phyloP scores from a whole-genome alignment of 2,797 vertebrate genomes.

The Cirrhinus mrigala region DNA sequence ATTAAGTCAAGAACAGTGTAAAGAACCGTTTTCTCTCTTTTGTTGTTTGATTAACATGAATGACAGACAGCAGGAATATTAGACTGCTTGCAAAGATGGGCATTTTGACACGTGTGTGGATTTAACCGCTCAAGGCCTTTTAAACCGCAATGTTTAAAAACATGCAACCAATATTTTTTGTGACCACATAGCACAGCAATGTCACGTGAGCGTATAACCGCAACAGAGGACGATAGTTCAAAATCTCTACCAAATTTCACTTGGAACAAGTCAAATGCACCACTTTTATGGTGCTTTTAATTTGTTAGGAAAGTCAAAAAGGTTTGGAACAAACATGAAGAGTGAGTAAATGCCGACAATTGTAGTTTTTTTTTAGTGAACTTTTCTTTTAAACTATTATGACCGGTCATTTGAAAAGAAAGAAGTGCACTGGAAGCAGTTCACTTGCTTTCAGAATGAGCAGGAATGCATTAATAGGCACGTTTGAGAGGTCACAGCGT shows the following conservation, averaged over 20 bases:
- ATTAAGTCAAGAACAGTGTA: too few relatives aligned
- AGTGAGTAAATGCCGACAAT: background rate
- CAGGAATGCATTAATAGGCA: slow-evolving; percentile 28
- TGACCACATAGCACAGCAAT: too few relatives aligned
- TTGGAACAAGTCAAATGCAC: slow-evolving; percentile 10
- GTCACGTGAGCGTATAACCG: too few relatives aligned
- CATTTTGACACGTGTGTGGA: too few relatives aligned
- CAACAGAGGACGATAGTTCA: too few relatives aligned
- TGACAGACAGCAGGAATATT: too few relatives aligned
- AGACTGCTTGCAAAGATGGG: too few relatives aligned
- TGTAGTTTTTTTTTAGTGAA: background rate
- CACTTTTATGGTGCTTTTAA: background rate
- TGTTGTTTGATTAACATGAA: too few relatives aligned
- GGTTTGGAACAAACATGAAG: background rate
- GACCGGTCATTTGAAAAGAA: background rate
- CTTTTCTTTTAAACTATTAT: background rate
- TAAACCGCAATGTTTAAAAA: too few relatives aligned
- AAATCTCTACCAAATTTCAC: background rate
- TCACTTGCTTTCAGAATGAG: background rate
- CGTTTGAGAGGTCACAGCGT: background rate
- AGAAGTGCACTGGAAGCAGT: background rate
- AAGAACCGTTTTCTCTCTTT: too few relatives aligned
- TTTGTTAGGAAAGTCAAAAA: background rate
- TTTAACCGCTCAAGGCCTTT: too few relatives aligned
- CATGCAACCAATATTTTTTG: too few relatives aligned